phyloP scores from a whole-genome alignment of 2,113 vertebrate species.

The Psilopsiagon aymara region DNA sequence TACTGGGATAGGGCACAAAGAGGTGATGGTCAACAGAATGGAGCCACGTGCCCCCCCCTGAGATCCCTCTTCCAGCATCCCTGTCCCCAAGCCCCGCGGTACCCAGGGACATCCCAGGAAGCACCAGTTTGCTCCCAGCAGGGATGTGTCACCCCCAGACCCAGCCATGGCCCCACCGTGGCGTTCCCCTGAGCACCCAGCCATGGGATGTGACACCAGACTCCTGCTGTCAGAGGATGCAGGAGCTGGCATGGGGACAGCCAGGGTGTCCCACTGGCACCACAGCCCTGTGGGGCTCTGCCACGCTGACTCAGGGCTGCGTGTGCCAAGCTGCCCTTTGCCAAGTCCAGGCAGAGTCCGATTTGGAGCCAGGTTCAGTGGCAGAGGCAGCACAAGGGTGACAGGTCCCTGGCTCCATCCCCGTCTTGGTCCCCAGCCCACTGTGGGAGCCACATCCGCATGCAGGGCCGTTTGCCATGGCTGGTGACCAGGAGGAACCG shows the following conservation, averaged over 20 bases:
- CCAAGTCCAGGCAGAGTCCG: background rate
- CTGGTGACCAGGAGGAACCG: fast-evolving
- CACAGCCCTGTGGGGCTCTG: background rate
- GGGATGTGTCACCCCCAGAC: too few relatives aligned
- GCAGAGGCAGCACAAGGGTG: background rate
- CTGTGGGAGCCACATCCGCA: background rate
- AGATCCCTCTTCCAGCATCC: background rate
- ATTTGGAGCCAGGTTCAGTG: background rate
- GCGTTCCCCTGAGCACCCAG: fast-evolving
- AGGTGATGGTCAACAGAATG: fast-evolving
- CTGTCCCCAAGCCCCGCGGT: background rate
- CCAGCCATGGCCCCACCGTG: too few relatives aligned
- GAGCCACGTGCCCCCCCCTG: fast-evolving
- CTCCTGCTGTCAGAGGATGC: background rate
- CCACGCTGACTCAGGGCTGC: background rate
- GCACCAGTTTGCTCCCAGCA: fast-evolving
- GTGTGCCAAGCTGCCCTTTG: slow-evolving; percentile 18
- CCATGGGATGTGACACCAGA: background rate
- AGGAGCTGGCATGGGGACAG: background rate
- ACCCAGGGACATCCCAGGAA: background rate
- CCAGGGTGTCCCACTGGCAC: slow-evolving; percentile 16
- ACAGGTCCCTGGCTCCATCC: background rate
- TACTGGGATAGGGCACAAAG: background rate
- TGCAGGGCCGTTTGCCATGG: fast-evolving
- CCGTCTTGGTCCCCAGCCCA: background rate